A percentile compares a stretch with the other conserved stretches of the same genome.
These are phyloP conservation scores for Epinotia nisella DNA, from an alignment of 2,888 invertebrate genomes.

Conservation along the genomic window DNA sequence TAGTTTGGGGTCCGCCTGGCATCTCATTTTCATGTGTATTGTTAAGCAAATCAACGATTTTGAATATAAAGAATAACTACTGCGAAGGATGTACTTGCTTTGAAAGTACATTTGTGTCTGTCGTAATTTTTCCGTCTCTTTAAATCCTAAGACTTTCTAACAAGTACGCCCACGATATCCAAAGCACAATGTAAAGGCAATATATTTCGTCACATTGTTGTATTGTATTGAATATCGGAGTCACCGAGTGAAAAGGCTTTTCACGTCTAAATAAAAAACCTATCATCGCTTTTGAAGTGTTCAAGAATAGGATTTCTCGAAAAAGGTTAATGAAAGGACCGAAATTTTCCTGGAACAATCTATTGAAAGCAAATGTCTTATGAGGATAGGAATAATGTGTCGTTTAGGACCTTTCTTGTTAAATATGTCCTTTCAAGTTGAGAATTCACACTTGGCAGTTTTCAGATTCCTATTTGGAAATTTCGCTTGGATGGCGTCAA, in stretches of 20 bases:
- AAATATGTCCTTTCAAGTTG: neutral
- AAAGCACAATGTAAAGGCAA: slow-evolving; percentile 12
- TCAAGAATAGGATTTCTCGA: slow-evolving; percentile 18
- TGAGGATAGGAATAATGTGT: neutral
- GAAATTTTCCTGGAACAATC: slow-evolving; percentile 1
- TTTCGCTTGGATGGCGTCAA: slow-evolving; percentile 1
- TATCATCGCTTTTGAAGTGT: slow-evolving; percentile 36
- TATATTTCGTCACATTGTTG: slow-evolving; percentile 5
- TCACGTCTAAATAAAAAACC: slow-evolving; percentile 23
- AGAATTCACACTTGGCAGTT: slow-evolving; percentile 23
- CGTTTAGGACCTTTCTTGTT: neutral
- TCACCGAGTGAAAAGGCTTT: slow-evolving; percentile 1
- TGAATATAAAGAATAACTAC: too few relatives aligned
- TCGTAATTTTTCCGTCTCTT: too few relatives aligned
- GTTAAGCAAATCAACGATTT: too few relatives aligned
- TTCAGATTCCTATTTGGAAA: slow-evolving; percentile 18
- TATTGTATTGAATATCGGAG: slow-evolving; percentile 21
- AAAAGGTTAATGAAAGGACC: slow-evolving; percentile 36
- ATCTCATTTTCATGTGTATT: too few relatives aligned
- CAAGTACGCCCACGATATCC: neutral
- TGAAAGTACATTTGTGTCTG: too few relatives aligned
- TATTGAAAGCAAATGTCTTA: neutral
- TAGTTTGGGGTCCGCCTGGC: too few relatives aligned
- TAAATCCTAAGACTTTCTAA: neutral
- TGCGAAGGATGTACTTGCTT: too few relatives aligned